Evolutionary conservation across 2,797 vertebrate genomes (phyloP), one percentile per base, ranked within the genome.

Genomic region (Kryptopterus vitreolus): DNA sequence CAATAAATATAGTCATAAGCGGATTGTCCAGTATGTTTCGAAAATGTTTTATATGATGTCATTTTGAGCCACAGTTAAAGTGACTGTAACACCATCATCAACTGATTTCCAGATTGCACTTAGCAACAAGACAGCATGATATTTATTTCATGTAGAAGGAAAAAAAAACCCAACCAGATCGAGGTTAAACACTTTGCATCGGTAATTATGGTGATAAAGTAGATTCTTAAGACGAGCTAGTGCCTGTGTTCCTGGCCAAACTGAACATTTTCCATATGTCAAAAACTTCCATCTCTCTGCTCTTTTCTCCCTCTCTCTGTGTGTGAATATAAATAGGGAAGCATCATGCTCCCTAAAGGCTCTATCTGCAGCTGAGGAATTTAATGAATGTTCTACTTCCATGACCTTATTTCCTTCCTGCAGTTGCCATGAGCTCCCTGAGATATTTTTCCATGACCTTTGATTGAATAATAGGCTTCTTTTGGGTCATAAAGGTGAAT

Each of bases 321-420:
- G 33, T 11, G 29, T 35, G 33, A 35, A 59, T 61, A 29, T 31
- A 82, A 73, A 75, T 73, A 69, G 63, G 61, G 52, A 69, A 76
- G 18, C n/a, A 52, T 29, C 11, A 10, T 38, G 29, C 18, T 82
- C 70, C 71, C 70, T 22, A 31, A 75, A 66, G 70, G 78, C 62
- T 73, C 62, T 78, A 75, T 75, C 78, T 78, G 70, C 69, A 69
- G 81, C 62, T 78, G 31, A 74, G 63, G 62, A 78, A 78, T 78
- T 76, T 75, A 82, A 82, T 79, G 81, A 58, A 82, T 24, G 76
- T 53, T 77, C 81, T 74, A 78, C 55, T 74, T 74, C 57, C 31
- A 18, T 74, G 81, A 74, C 81, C 81, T 78, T 78, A 66, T 82
- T 82, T 78, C 52, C 33, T 18, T 82, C 11, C 81, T 73, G 31